Conservation (phyloP, 2,113 vertebrate genomes). For the Willisornis vidua region DNA sequence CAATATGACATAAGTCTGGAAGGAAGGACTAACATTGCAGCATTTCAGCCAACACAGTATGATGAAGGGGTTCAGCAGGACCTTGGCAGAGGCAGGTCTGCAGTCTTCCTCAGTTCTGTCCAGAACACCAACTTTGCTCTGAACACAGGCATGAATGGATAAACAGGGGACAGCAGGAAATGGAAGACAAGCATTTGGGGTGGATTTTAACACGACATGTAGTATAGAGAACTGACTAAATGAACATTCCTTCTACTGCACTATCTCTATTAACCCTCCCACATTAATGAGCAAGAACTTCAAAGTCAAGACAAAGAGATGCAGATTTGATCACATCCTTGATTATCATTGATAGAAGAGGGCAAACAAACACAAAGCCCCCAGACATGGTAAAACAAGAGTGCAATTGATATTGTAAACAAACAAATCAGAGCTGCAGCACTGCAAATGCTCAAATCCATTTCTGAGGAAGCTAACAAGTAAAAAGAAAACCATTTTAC, state of each 20-base stretch:
- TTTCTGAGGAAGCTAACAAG: not conserved
- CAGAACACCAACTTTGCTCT: not conserved
- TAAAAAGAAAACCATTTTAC: not conserved
- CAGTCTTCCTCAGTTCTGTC: not conserved
- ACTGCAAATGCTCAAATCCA: not conserved
- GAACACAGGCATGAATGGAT: not conserved
- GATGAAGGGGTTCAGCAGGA: not conserved
- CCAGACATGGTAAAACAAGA: not conserved
- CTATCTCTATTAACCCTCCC: not conserved
- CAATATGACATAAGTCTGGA: not conserved
- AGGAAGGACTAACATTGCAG: not conserved
- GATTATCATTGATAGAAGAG: conserved; percentile 5
- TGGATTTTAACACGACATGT: not conserved
- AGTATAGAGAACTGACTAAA: not conserved
- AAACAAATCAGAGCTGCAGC: not conserved
- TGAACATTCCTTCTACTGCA: not conserved
- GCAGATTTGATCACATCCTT: not conserved
- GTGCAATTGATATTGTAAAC: not conserved
- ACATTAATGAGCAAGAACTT: not conserved
- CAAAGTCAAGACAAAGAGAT: conserved; percentile 1
- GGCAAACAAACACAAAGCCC: not conserved
- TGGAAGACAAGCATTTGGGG: not conserved
- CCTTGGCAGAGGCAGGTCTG: not conserved
- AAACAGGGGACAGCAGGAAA: not conserved
- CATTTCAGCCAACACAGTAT: not conserved